Evolutionary conservation across 2,113 vertebrate species (phyloP).

Genomic region (Trematocara stigmaticum): DNA sequence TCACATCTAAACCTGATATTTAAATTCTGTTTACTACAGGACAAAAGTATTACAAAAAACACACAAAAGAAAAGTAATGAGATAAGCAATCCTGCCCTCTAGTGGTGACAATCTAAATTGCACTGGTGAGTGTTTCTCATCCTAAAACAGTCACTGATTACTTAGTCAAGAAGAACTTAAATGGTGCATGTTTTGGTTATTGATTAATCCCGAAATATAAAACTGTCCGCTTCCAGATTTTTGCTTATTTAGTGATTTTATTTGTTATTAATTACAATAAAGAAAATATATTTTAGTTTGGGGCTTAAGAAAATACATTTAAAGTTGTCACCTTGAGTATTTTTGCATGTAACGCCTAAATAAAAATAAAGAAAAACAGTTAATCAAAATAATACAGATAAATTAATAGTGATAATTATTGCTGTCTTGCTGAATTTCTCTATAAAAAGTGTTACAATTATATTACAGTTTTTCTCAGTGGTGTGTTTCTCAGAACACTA

Average conservation of each 20-base stretch:
- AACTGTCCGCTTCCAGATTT: fast-evolving
- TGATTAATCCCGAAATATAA: neutral
- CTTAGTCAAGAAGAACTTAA: neutral
- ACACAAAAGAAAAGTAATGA: neutral
- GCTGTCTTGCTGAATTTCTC: fast-evolving
- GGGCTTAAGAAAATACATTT: neutral
- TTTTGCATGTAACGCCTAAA: fast-evolving
- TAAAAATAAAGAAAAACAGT: neutral
- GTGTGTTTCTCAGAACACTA: no score
- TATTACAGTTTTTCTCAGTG: neutral
- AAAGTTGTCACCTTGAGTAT: neutral
- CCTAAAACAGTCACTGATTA: neutral
- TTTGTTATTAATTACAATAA: neutral
- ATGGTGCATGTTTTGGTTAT: neutral
- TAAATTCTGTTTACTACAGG: neutral
- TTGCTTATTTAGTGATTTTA: neutral
- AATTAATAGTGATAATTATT: neutral
- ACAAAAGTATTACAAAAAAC: neutral
- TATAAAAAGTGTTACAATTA: neutral
- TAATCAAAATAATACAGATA: neutral
- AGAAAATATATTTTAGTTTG: fast-evolving
- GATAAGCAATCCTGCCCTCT: constrained; percentile 40
- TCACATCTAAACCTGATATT: neutral
- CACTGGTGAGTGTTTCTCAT: neutral
- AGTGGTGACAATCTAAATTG: constrained; percentile 5